Evolutionary conservation across 2,797 vertebrate species (phyloP), one percentile per base, ranked within the genome.

Genomic region (Anas capensis): DNA sequence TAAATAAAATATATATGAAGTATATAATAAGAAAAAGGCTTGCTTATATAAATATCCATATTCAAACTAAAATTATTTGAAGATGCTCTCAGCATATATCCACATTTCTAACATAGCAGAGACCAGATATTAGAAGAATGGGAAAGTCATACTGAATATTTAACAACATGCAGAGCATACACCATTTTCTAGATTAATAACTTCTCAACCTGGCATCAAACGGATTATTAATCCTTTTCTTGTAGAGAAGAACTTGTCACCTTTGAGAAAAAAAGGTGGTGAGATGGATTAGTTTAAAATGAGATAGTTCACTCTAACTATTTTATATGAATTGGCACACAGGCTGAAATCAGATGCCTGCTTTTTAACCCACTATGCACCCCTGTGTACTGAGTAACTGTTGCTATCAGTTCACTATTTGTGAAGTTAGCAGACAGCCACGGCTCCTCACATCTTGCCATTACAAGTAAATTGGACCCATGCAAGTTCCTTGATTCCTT

Each of bases 321-420:
- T 14, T 38, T 57, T 26, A 10, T 4, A 27, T 10, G 13, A 68
- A 38, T 0, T n/a, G 3, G 7, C 64, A 68, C 5, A 4, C 36
- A 42, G 13, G 61, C 13, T 13, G 8, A 38, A 54, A 68, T 72
- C n/a, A 73, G 16, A 23, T 17, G 60, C 29, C 33, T 81, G 65
- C 5, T 65, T 82, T 84, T 84, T 46, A 48, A 21, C n/a, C 12
- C 29, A 9, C 18, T 21, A 1, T 2, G 8, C 14, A 58, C 16
- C 54, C 29, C 36, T 48, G 23, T 11, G 6, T 14, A 87, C 57
- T 3, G 0, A 0, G 0, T 12, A 65, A 62, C 31, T 7, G 49
- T 60, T 53, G 42, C 61, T 36, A 48, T 0, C 15, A 31, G 20
- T 51, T 76, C 12, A 14, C 17, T 24, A 57, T 49, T 49, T 24